Conservation (phyloP, 2,797 vertebrate genomes). For the Lepidocolaptes lacrymiger region DNA sequence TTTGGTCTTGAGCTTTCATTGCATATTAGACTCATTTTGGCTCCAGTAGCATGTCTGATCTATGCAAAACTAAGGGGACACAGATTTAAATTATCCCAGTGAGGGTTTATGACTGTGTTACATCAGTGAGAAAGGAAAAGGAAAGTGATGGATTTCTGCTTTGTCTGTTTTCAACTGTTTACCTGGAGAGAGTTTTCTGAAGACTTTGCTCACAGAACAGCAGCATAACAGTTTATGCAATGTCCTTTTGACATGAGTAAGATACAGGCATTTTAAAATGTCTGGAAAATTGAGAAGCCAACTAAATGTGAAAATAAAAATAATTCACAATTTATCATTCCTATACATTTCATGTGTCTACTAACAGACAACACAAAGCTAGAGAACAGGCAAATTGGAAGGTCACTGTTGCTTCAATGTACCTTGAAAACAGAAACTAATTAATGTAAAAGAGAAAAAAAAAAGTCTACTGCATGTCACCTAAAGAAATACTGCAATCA, state of each 20-base stretch:
- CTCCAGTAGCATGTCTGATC: not conserved
- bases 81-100: not conserved
- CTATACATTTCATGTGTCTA: not conserved
- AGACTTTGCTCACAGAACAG: not conserved
- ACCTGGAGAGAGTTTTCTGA: not conserved
- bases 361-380: not conserved
- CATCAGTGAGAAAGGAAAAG: not conserved
- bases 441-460: not conserved
- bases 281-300: not conserved
- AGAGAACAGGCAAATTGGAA: not conserved
- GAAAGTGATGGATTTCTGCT: not conserved
- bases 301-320: not conserved
- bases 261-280: not conserved
- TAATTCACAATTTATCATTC: not conserved
- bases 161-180: not conserved
- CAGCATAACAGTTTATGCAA: not conserved
- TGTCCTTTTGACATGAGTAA: not conserved
- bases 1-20: not conserved
- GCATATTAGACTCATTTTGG: not conserved
- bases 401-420: not conserved
- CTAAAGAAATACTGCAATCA: not conserved
- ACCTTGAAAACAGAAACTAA: conserved; percentile 2
- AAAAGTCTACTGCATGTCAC: not conserved
- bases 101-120: not conserved
- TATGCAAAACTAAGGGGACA: not conserved